phyloP scores from a whole-genome alignment of 2,888 invertebrate genomes.

The Netelia fuscicornis region DNA sequence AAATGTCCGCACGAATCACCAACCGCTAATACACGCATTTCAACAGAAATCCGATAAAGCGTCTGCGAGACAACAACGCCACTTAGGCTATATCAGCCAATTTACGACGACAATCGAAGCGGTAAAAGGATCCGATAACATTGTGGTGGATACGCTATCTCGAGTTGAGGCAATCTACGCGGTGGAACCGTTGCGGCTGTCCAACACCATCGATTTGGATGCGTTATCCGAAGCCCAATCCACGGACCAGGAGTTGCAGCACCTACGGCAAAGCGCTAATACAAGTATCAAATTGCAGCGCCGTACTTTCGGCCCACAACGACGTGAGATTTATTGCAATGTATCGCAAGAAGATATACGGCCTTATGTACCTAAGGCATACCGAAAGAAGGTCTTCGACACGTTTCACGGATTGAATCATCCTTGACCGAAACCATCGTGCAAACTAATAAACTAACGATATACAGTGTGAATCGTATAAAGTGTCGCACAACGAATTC shows the following conservation, averaged over 20 bases:
- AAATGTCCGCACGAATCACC: constrained; percentile 42
- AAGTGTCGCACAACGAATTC: too few relatives aligned
- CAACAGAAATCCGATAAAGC: constrained; percentile 37
- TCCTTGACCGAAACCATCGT: constrained; percentile 63
- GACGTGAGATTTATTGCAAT: constrained; percentile 55
- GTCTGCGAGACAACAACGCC: constrained; percentile 18
- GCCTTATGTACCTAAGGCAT: constrained; percentile 66
- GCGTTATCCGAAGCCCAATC: constrained; percentile 50
- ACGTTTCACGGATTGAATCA: constrained; percentile 66
- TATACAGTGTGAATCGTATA: too few relatives aligned
- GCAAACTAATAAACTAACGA: constrained; percentile 65
- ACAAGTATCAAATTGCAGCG: constrained; percentile 43
- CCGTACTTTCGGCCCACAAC: constrained; percentile 5
- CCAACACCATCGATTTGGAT: constrained; percentile 28
- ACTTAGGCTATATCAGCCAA: constrained; percentile 33
- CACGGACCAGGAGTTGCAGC: constrained; percentile 48
- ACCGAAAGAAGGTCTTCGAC: constrained; percentile 64
- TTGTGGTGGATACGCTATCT: constrained; percentile 72
- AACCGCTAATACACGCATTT: constrained; percentile 46
- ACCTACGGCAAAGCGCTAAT: constrained; percentile 6
- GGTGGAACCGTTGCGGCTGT: constrained; percentile 33
- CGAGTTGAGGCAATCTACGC: constrained; percentile 61
- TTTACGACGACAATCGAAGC: constrained; percentile 19
- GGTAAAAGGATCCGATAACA: constrained; percentile 67
- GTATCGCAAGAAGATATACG: constrained; percentile 55